Percentiles rank a stretch among this genome's conserved stretches.
Evolutionary conservation across 2,888 invertebrate species (phyloP).

Genomic region (Notodonta ziczac): DNA sequence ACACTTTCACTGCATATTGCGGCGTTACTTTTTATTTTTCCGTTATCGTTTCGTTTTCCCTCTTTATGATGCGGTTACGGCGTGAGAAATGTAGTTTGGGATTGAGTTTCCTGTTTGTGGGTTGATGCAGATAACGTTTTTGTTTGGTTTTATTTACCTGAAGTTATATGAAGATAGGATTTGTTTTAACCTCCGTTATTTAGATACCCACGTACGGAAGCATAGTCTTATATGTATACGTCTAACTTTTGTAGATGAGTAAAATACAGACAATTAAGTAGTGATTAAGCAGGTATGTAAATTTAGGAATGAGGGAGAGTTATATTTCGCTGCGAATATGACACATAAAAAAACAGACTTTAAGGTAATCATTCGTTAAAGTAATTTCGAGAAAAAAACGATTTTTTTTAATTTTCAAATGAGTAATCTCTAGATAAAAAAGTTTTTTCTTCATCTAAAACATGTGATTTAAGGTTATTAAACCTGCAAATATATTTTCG

Average conservation of each 20-base stretch:
- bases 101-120: not conserved
- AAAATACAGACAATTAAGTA: no score
- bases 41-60: slow-evolving; percentile 32
- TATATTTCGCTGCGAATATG: no score
- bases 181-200: no score
- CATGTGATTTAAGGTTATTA: slow-evolving; percentile 5
- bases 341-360: not conserved
- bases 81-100: slow-evolving; percentile 7
- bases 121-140: not conserved
- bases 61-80: slow-evolving; percentile 23
- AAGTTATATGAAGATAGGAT: no score
- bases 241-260: no score
- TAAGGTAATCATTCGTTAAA: not conserved
- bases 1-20: slow-evolving; percentile 6
- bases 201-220: no score
- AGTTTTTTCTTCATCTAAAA: not conserved
- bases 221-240: no score
- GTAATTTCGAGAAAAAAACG: not conserved
- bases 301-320: no score
- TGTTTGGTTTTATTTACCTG: not conserved
- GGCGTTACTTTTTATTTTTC: slow-evolving; percentile 32
- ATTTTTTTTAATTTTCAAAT: not conserved
- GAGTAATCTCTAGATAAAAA: slow-evolving; percentile 3
- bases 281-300: no score
- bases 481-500: slow-evolving; percentile 1